Conservation (phyloP, 2,113 vertebrate genomes). For the Gambusia affinis region DNA sequence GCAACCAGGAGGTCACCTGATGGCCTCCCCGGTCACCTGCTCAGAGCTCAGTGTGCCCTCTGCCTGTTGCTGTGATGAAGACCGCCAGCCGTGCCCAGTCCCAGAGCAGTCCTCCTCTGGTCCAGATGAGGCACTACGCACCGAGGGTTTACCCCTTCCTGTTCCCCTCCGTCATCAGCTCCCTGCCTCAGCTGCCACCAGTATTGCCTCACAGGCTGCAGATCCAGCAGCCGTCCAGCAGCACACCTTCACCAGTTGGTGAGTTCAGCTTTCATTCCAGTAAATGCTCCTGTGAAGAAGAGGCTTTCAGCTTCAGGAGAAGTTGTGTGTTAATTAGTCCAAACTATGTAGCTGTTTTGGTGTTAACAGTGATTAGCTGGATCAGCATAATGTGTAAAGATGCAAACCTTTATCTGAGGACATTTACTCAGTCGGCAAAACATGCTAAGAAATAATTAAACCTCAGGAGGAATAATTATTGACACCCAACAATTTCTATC, state of each 20-base stretch:
- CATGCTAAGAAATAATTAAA: too few species aligned
- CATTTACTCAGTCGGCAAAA: too few species aligned
- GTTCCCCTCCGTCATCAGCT: constrained; percentile 91
- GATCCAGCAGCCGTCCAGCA: constrained; percentile 83
- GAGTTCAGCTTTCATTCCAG: constrained; percentile 67
- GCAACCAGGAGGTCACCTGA: constrained; percentile 49
- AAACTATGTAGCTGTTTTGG: background rate
- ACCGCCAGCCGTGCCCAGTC: constrained; percentile 88
- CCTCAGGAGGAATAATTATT: too few species aligned
- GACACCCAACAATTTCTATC: too few species aligned
- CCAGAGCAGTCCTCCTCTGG: constrained; percentile 85
- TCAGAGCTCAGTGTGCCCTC: constrained; percentile 48
- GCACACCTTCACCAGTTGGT: constrained; percentile 91
- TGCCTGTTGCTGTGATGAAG: constrained; percentile 77
- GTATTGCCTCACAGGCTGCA: constrained; percentile 84
- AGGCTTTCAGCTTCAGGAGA: background rate
- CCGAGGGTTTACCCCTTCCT: constrained; percentile 88
- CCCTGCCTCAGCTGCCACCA: constrained; percentile 83
- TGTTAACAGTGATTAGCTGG: background rate
- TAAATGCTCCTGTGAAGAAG: too few species aligned
- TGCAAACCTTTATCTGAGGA: too few species aligned
- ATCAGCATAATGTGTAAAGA: too few species aligned
- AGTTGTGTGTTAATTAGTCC: background rate
- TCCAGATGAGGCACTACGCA: constrained; percentile 92
- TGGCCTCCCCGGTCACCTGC: constrained; percentile 58